Evolutionary conservation across 2,888 invertebrate species (phyloP).

Genomic region (Prosapia bicincta): DNA sequence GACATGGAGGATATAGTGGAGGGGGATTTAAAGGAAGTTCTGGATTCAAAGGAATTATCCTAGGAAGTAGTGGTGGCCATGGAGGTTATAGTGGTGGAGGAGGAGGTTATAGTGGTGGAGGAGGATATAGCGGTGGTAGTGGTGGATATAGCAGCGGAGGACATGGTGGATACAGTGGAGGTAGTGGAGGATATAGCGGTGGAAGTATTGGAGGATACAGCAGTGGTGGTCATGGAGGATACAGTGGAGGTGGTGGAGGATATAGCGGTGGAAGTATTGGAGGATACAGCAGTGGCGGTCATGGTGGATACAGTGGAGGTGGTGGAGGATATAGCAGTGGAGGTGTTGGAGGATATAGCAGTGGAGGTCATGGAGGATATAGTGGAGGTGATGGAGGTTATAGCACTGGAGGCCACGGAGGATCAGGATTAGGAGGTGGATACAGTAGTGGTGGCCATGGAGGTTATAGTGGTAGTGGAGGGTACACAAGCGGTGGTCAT

Average conservation of each 20-base stretch:
- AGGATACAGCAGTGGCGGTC: constrained; percentile 2
- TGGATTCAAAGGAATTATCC: no score
- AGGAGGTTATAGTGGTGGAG: background rate
- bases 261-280: constrained; percentile 4
- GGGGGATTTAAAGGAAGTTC: constrained; percentile 12
- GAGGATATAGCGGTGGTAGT: background rate
- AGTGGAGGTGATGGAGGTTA: background rate
- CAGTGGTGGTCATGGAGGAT: background rate
- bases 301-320: background rate
- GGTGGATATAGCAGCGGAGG: constrained; percentile 7
- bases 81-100: background rate
- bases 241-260: constrained; percentile 2
- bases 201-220: constrained; percentile 6
- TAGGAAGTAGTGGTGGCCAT: background rate
- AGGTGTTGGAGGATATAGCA: constrained; percentile 4
- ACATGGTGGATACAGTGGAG: constrained; percentile 6
- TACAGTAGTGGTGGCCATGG: constrained; percentile 24
- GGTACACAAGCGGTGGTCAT: constrained; percentile 4
- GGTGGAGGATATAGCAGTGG: background rate
- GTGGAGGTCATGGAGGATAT: background rate
- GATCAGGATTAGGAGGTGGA: background rate
- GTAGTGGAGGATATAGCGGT: background rate
- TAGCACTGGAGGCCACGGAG: constrained; percentile 1
- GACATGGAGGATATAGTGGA: constrained; percentile 8
- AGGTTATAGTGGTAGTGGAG: constrained; percentile 6